A percentile compares a stretch with the other conserved stretches of the same genome.
Conservation (phyloP, 1,140 invertebrate species). For the Euura lappo region DNA sequence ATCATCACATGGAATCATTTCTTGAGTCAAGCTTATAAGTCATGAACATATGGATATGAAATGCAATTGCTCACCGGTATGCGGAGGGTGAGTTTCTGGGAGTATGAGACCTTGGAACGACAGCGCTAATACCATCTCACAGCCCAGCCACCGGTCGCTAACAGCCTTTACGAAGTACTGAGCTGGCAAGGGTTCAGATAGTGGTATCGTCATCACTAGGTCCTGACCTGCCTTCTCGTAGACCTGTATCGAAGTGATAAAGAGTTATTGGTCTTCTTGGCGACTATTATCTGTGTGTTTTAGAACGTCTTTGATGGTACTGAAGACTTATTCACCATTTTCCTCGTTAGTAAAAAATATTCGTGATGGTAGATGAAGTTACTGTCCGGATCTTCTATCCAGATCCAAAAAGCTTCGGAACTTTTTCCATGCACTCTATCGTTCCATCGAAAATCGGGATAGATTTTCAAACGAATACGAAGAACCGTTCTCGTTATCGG, state of each 20-base stretch:
- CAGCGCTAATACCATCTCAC: conserved; percentile 75
- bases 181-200: conserved; percentile 87
- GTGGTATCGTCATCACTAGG: conserved; percentile 94
- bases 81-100: conserved; percentile 90
- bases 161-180: conserved; percentile 91
- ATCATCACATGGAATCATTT: neutral
- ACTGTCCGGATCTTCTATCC: conserved; percentile 94
- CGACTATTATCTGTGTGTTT: no score
- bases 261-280: no score
- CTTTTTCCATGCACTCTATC: conserved; percentile 87
- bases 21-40: no score
- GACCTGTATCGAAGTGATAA: conserved; percentile 57
- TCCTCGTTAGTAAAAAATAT: conserved; percentile 87
- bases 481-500: conserved; percentile 95
- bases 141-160: conserved; percentile 92
- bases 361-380: conserved; percentile 98
- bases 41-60: conserved; percentile 14
- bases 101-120: conserved; percentile 91
- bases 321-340: conserved; percentile 69
- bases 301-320: no score
- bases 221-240: conserved; percentile 76
- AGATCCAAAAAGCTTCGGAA: conserved; percentile 94
- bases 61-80: conserved; percentile 74
- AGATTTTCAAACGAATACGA: conserved; percentile 83
- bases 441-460: conserved; percentile 89